phyloP scores from a whole-genome alignment of 2,888 invertebrate species.

The Tigriopus californicus region DNA sequence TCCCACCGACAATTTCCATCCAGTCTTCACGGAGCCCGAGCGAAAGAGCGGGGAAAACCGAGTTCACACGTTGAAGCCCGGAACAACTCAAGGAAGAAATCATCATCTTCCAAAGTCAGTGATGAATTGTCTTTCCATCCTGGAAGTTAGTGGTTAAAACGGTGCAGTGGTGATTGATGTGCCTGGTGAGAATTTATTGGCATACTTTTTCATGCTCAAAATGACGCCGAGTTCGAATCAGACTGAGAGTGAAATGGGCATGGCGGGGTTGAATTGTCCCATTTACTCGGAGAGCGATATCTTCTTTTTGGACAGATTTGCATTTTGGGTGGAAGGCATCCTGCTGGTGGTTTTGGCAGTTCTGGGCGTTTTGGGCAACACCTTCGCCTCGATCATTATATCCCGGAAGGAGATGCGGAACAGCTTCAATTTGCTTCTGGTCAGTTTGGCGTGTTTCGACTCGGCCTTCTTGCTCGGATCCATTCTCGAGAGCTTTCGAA shows the following conservation, averaged over 20 bases:
- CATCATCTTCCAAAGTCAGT: no score
- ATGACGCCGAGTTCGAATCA: no score
- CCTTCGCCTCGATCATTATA: not conserved
- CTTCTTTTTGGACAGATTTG: not conserved
- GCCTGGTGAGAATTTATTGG: no score
- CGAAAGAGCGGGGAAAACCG: no score
- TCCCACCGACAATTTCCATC: no score
- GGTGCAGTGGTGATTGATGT: no score
- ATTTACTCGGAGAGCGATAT: not conserved
- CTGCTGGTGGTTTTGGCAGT: not conserved
- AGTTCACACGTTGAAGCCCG: no score
- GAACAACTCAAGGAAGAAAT: no score
- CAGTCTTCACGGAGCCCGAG: no score
- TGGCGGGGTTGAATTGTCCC: not conserved
- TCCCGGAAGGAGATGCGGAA: conserved; percentile 7
- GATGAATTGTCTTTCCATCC: no score
- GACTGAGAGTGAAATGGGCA: not conserved
- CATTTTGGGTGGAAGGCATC: conserved; percentile 3
- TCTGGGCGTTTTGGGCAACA: not conserved
- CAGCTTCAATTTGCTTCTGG: conserved; percentile 12
- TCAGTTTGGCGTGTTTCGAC: conserved; percentile 10
- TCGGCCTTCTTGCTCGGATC: conserved; percentile 8
- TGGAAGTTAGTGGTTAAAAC: no score
- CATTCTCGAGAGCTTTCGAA: conserved; percentile 11
- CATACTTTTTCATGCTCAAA: no score